phyloP scores from a whole-genome alignment of 2,113 vertebrate genomes.

The Pterocles burchelli region DNA sequence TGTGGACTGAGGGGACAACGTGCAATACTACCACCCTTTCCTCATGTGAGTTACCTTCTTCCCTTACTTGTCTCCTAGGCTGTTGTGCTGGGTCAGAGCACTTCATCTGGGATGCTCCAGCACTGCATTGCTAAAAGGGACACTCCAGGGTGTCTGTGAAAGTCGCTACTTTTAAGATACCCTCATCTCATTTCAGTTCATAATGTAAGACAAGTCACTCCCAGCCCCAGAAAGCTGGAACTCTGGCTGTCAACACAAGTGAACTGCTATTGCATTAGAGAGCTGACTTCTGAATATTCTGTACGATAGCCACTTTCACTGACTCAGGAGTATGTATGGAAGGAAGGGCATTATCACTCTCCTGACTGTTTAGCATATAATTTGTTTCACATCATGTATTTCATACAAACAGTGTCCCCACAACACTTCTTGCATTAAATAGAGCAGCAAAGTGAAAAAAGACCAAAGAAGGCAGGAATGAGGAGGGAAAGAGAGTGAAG shows the following conservation, averaged over 20 bases:
- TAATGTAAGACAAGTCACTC: neutral
- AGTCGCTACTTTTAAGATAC: neutral
- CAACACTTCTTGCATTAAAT: neutral
- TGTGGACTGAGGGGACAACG: neutral
- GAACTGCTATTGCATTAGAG: neutral
- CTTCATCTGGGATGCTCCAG: neutral
- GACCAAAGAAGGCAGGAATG: neutral
- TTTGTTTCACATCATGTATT: neutral
- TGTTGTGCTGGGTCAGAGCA: neutral
- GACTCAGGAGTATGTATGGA: neutral
- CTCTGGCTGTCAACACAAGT: neutral
- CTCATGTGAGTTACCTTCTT: neutral
- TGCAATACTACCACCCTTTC: neutral
- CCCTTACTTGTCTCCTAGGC: neutral
- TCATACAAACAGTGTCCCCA: neutral
- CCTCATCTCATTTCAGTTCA: neutral
- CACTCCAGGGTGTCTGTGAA: neutral
- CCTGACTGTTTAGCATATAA: neutral
- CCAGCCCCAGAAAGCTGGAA: neutral
- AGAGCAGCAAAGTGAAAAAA: neutral
- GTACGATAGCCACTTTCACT: neutral
- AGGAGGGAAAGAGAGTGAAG: neutral
- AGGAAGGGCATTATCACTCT: neutral
- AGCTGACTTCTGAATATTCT: neutral
- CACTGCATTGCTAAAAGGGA: neutral